A percentile compares a stretch with the other conserved stretches of the same genome.
Conservation (phyloP, 2,113 vertebrate genomes). For the Lontra canadensis region DNA sequence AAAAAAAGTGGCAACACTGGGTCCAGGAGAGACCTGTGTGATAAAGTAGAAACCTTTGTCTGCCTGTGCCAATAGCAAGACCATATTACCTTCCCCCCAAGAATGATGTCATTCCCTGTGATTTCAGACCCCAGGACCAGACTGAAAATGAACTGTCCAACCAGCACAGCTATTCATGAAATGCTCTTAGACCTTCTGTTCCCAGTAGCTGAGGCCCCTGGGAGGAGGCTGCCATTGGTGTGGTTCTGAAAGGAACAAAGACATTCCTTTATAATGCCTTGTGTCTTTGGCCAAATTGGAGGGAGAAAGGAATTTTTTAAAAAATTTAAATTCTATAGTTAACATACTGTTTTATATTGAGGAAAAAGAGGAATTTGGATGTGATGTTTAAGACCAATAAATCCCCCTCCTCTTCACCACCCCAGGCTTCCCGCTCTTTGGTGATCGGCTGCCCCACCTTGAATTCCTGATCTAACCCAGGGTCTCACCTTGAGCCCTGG, state of each 20-base stretch:
- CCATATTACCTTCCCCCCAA: not conserved
- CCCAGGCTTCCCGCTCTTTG: not conserved
- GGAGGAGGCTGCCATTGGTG: not conserved
- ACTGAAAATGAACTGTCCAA: not conserved
- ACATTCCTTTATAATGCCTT: not conserved
- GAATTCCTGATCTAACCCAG: not conserved
- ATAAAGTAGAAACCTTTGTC: not conserved
- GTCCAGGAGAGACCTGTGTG: not conserved
- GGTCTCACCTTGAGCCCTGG: not conserved
- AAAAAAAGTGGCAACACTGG: not conserved
- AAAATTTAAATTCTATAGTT: not conserved
- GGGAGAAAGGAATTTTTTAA: not conserved
- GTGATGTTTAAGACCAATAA: not conserved
- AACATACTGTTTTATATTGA: not conserved
- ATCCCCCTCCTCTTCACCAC: fast-evolving
- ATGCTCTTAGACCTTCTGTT: not conserved
- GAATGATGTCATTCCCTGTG: not conserved
- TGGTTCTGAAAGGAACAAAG: not conserved
- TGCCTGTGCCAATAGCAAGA: not conserved
- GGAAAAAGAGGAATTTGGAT: not conserved
- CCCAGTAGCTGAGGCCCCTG: not conserved
- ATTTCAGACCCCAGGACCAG: not conserved
- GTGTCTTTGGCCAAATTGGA: not conserved
- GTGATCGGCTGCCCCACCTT: not conserved
- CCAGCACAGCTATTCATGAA: not conserved